Conservation (phyloP, 2,797 vertebrate species). For the Malurus splendens region DNA sequence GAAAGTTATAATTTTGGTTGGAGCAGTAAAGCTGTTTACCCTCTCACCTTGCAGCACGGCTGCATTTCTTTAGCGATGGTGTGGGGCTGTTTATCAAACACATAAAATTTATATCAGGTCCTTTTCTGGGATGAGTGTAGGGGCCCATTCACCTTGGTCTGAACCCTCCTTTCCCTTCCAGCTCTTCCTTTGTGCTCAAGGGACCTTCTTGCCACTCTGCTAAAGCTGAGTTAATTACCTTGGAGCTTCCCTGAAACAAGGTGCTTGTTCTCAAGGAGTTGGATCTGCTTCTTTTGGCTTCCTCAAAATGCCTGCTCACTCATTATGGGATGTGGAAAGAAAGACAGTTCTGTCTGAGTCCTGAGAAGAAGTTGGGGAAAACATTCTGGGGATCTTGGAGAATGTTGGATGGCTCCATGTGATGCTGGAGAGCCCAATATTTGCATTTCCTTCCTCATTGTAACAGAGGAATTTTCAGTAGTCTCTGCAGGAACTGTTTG, state of each 20-base stretch:
- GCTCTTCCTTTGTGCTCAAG: background rate
- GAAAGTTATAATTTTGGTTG: background rate
- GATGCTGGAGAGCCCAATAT: background rate
- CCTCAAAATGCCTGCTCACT: background rate
- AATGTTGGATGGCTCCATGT: background rate
- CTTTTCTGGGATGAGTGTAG: background rate
- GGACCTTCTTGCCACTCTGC: background rate
- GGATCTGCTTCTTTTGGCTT: background rate
- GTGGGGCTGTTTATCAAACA: background rate
- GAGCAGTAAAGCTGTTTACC: background rate
- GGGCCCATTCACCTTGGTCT: rapidly evolving
- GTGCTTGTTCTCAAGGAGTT: background rate
- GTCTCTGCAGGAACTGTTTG: background rate
- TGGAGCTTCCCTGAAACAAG: background rate
- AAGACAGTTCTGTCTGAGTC: background rate
- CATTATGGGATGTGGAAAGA: background rate
- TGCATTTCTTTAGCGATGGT: background rate
- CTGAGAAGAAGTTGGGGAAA: background rate
- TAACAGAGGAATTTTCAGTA: slow-evolving; percentile 14
- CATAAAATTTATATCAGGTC: background rate
- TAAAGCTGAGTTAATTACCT: background rate
- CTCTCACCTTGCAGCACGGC: background rate
- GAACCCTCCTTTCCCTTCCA: background rate
- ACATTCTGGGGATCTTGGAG: background rate
- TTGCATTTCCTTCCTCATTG: background rate